Evolutionary conservation across 2,113 vertebrate genomes (phyloP).

Genomic region (Irena cyanogastra): DNA sequence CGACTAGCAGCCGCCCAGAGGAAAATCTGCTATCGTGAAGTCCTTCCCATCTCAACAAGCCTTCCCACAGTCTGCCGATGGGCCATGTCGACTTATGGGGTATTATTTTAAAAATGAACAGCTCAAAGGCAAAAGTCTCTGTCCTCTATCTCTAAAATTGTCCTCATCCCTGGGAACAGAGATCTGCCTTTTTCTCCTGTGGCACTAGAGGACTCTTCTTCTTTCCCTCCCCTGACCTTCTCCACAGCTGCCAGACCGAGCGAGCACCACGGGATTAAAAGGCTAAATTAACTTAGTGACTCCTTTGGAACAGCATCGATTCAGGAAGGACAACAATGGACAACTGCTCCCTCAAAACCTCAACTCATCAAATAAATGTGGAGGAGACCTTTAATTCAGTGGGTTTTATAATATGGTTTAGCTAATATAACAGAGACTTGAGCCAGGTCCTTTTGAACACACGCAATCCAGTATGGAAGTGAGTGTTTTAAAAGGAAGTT

Average conservation of each 20-base stretch:
- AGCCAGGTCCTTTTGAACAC: not conserved
- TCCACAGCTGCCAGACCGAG: constrained; percentile 5
- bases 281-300: constrained; percentile 32
- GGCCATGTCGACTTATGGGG: too few relatives aligned
- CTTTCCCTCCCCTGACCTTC: constrained; percentile 24
- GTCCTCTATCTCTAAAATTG: too few relatives aligned
- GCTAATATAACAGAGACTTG: not conserved
- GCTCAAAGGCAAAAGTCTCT: too few relatives aligned
- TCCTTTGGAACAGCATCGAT: constrained; percentile 28
- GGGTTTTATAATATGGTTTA: not conserved
- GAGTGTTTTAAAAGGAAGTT: not conserved
- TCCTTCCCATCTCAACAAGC: too few relatives aligned
- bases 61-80: too few relatives aligned
- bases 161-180: too few relatives aligned
- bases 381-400: not conserved
- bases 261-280: not conserved
- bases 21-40: too few relatives aligned
- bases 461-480: not conserved
- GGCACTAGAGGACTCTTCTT: too few relatives aligned
- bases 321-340: not conserved
- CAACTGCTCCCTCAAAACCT: not conserved
- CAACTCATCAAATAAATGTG: not conserved
- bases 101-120: too few relatives aligned
- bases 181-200: too few relatives aligned
- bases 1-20: too few relatives aligned